These are phyloP conservation scores for Doris montereyensis DNA, from an alignment of 2,888 invertebrate genomes.

Conservation along the genomic window DNA sequence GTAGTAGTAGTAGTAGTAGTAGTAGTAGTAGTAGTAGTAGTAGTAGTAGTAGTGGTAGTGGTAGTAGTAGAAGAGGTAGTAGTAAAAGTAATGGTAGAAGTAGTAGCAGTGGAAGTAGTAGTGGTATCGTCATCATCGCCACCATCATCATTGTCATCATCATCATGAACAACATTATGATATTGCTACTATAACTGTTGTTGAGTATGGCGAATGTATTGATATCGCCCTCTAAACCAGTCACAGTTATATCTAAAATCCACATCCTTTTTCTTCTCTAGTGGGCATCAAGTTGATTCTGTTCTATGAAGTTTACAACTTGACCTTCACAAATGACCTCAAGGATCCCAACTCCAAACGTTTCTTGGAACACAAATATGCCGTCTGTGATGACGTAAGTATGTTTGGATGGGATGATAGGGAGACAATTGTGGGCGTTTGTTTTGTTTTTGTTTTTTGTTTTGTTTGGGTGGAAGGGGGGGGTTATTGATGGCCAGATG, in stretches of 20 bases:
- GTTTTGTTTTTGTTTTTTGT: no score
- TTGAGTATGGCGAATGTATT: neutral
- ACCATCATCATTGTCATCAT: no score
- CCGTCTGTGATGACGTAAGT: slow-evolving; percentile 53
- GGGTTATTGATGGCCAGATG: no score
- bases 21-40: neutral
- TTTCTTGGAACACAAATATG: slow-evolving; percentile 42
- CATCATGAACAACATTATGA: neutral
- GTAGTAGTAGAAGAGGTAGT: neutral
- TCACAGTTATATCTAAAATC: no score
- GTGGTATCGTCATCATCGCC: neutral
- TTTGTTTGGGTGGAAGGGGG: no score
- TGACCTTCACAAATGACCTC: slow-evolving; percentile 47
- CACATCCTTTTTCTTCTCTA: slow-evolving; percentile 20
- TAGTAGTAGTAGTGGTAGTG: slow-evolving; percentile 7
- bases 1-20: neutral
- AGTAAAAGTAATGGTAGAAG: neutral
- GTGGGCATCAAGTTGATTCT: slow-evolving; percentile 32
- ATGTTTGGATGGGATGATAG: no score
- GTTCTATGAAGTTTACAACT: slow-evolving; percentile 49
- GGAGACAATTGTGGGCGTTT: no score
- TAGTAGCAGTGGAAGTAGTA: slow-evolving; percentile 2
- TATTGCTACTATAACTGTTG: neutral
- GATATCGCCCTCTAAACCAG: no score
- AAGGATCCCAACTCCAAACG: slow-evolving; percentile 42